Evolutionary conservation across 2,888 invertebrate genomes (phyloP).

Genomic region (Idaea straminata): DNA sequence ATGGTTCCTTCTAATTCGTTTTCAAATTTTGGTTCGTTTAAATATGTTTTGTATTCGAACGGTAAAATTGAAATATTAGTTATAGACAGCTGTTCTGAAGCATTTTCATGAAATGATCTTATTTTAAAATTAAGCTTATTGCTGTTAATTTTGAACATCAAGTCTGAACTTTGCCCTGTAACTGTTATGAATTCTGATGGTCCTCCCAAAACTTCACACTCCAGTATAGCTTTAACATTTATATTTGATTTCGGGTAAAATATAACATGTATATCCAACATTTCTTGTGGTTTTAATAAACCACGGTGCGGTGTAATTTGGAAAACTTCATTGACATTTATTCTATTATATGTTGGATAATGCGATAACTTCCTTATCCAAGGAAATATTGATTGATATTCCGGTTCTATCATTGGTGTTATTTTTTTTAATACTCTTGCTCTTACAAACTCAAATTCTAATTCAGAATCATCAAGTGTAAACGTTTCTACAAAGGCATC

Average conservation of each 20-base stretch:
- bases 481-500: slow-evolving; percentile 24
- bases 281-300: slow-evolving; percentile 72
- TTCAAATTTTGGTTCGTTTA: slow-evolving; percentile 50
- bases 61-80: slow-evolving; percentile 72
- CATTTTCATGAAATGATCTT: slow-evolving; percentile 64
- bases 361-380: slow-evolving; percentile 60
- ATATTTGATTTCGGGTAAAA: slow-evolving; percentile 69
- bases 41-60: slow-evolving; percentile 66
- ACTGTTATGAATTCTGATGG: slow-evolving; percentile 74
- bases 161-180: slow-evolving; percentile 72
- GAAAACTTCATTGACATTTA: slow-evolving; percentile 57
- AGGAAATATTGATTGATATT: slow-evolving; percentile 47
- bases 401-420: slow-evolving; percentile 53
- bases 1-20: slow-evolving; percentile 66
- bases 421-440: slow-evolving; percentile 46
- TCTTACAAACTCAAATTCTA: slow-evolving; percentile 34
- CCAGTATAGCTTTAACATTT: slow-evolving; percentile 62
- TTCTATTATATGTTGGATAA: slow-evolving; percentile 31
- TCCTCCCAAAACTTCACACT: slow-evolving; percentile 80
- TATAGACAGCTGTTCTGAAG: slow-evolving; percentile 57
- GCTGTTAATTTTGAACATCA: slow-evolving; percentile 72
- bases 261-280: slow-evolving; percentile 68
- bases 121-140: slow-evolving; percentile 66
- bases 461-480: slow-evolving; percentile 25
- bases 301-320: slow-evolving; percentile 73